These are phyloP conservation scores for Sepioteuthis lessoniana DNA, from an alignment of 2,888 invertebrate genomes.

Conservation along the genomic window DNA sequence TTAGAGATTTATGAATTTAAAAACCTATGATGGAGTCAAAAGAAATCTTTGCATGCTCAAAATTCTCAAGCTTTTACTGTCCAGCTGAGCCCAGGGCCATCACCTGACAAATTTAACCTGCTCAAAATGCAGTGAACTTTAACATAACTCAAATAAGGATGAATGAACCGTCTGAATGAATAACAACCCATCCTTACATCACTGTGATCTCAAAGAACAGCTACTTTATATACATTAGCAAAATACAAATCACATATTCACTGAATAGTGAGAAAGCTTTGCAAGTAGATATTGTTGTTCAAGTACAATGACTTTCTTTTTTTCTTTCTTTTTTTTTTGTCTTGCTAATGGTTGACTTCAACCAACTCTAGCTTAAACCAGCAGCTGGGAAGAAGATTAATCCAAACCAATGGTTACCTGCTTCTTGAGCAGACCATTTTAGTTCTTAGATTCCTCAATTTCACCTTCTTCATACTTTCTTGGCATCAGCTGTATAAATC, in stretches of 20 bases:
- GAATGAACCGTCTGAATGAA: background rate
- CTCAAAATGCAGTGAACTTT: background rate
- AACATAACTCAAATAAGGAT: background rate
- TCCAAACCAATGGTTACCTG: background rate
- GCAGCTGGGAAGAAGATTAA: background rate
- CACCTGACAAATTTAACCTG: background rate
- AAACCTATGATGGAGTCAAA: background rate
- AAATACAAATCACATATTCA: slow-evolving; percentile 23
- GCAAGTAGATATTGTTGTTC: background rate
- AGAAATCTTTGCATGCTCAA: background rate
- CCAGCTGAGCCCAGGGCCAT: background rate
- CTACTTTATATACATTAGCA: background rate
- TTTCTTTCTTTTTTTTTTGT: background rate
- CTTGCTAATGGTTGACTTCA: background rate
- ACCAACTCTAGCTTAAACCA: background rate
- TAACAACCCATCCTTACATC: background rate
- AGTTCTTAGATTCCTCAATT: background rate
- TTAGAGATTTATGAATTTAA: background rate
- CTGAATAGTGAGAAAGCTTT: background rate
- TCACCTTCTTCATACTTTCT: background rate
- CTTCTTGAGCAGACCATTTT: background rate
- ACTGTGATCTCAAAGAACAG: background rate
- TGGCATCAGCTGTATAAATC: background rate
- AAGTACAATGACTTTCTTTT: background rate
- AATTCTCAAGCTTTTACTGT: background rate